These are phyloP conservation scores for Tiphia femorata DNA, from an alignment of 2,888 invertebrate genomes.

Conservation along the genomic window DNA sequence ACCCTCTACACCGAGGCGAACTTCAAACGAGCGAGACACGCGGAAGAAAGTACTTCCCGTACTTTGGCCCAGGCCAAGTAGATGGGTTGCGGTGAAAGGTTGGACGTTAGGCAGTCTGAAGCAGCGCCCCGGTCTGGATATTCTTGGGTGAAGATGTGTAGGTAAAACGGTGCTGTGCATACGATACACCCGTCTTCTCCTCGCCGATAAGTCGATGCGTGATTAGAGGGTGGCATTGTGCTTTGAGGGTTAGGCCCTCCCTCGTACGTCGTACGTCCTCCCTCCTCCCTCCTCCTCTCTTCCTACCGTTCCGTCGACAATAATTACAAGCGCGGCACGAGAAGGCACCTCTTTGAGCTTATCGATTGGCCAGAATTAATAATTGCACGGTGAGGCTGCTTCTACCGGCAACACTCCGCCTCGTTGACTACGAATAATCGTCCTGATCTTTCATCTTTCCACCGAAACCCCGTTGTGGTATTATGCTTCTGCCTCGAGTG, in stretches of 20 bases:
- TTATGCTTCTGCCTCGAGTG: not conserved
- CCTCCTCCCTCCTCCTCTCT: conserved; percentile 29
- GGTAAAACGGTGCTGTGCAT: conserved; percentile 44
- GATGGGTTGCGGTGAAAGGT: conserved; percentile 29
- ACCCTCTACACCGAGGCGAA: conserved; percentile 5
- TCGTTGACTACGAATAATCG: conserved; percentile 41
- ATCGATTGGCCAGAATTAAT: conserved; percentile 67
- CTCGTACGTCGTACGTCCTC: not conserved
- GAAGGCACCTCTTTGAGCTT: conserved; percentile 61
- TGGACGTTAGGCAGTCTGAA: conserved; percentile 28
- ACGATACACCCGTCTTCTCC: conserved; percentile 47
- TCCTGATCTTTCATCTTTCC: conserved; percentile 39
- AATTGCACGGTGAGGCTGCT: conserved; percentile 55
- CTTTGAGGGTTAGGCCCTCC: conserved; percentile 53
- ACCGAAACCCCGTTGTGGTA: conserved; percentile 13
- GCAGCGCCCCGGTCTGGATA: conserved; percentile 24
- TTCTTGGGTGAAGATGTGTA: conserved; percentile 17
- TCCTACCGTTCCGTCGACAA: conserved; percentile 51
- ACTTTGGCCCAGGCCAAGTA: conserved; percentile 30
- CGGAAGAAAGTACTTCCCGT: conserved; percentile 50
- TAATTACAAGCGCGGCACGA: conserved; percentile 63
- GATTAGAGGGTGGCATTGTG: conserved; percentile 67
- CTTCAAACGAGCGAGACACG: conserved; percentile 34
- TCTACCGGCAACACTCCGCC: conserved; percentile 31
- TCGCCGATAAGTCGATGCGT: conserved; percentile 66